Conservation (phyloP, 2,113 vertebrate genomes). For the Ciconia stormi region DNA sequence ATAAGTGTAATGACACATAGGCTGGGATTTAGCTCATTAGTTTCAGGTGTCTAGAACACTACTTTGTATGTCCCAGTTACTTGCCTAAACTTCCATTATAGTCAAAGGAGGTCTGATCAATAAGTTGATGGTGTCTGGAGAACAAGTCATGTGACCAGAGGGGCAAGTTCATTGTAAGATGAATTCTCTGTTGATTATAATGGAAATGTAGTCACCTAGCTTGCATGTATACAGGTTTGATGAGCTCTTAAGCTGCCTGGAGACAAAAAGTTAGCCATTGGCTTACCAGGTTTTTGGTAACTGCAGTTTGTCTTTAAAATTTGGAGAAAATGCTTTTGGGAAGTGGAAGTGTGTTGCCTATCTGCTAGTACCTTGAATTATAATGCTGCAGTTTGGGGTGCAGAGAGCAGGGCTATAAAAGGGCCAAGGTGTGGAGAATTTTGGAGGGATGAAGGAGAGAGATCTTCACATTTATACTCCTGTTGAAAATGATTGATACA, state of each 20-base stretch:
- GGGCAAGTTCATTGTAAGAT: background rate
- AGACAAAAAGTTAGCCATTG: background rate
- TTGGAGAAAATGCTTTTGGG: background rate
- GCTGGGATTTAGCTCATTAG: background rate
- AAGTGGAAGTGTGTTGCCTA: background rate
- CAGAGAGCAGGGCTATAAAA: background rate
- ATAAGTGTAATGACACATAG: background rate
- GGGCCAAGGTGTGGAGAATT: background rate
- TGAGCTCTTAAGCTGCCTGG: background rate
- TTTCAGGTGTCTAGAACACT: background rate
- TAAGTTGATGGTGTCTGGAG: background rate
- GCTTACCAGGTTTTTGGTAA: background rate
- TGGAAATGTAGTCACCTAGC: background rate
- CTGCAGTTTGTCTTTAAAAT: background rate
- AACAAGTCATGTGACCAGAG: background rate
- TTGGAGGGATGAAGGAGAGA: background rate
- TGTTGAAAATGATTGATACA: background rate
- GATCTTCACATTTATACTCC: background rate
- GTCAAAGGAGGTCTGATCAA: background rate
- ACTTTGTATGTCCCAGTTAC: background rate
- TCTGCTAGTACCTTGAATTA: background rate
- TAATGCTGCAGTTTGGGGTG: background rate
- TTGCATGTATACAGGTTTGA: background rate
- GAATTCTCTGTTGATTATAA: background rate
- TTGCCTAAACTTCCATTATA: background rate